Conservation (phyloP, 2,888 invertebrate species). For the Coenonympha glycerion region DNA sequence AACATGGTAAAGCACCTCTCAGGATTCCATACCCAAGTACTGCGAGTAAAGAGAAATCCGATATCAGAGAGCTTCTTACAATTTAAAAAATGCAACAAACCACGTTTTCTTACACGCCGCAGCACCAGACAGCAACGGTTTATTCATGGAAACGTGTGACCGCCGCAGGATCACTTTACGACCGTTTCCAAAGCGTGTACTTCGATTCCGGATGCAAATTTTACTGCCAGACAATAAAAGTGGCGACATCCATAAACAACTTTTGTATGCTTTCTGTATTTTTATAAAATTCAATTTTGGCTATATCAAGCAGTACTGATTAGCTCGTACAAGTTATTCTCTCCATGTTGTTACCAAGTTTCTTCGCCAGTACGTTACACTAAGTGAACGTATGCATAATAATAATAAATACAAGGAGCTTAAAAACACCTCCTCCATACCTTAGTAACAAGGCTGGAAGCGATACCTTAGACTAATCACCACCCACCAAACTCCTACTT, state of each 20-base stretch:
- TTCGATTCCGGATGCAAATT: conserved; percentile 63
- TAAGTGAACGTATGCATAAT: too few relatives aligned
- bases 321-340: neutral
- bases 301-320: neutral
- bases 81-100: conserved; percentile 13
- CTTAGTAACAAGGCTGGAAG: too few relatives aligned
- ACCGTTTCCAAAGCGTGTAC: conserved; percentile 58
- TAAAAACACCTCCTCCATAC: too few relatives aligned
- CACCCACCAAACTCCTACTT: too few relatives aligned
- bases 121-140: conserved; percentile 34
- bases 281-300: neutral
- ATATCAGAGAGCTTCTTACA: conserved; percentile 10
- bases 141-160: conserved; percentile 60
- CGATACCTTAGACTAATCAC: too few relatives aligned
- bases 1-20: neutral
- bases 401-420: too few relatives aligned
- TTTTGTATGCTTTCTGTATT: conserved; percentile 22
- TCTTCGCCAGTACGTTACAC: too few relatives aligned
- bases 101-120: conserved; percentile 21
- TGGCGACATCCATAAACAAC: conserved; percentile 56
- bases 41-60: conserved; percentile 8
- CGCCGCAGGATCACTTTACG: conserved; percentile 60
- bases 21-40: neutral
- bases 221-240: conserved; percentile 58
- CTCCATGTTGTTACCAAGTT: too few relatives aligned